Evolutionary conservation across 2,888 invertebrate genomes (phyloP), one percentile per base, ranked within the genome.

Genomic region (Ectropis crepuscularia): DNA sequence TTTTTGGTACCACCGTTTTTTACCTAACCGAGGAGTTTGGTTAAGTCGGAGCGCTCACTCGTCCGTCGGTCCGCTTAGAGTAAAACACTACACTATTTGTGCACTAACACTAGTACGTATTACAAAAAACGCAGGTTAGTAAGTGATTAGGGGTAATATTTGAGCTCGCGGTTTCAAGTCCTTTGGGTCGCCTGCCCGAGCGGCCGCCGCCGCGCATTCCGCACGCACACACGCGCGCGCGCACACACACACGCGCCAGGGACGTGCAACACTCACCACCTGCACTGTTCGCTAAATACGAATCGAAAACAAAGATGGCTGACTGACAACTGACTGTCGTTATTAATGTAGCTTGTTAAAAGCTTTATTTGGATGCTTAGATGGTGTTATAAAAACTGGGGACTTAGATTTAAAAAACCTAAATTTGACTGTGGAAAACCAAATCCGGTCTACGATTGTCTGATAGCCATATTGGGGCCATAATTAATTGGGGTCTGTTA

Each of bases 101-200:
- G 83, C 87, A 87, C 86, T 83, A 83, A 76, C 87, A 82, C 79
- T 71, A 78, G 81, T 81, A 75, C 74, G 75, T 78, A 75, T 73
- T 75, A 77, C 69, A 80, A 80, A 79, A n/a, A 79, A 78, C 76
- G 79, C 77, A 78, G 74, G 74, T 75, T 74, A 75, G 73, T 75
- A 71, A 67, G 70, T 73, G 71, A 72, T 67, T 70, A 67, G 69
- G 59, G 57, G 69, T 67, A 74, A 51, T 64, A 71, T 66, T 72
- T 73, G 80, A 80, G 80, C 79, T 76, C 73, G 75, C 76, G 76
- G 65, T 74, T n/a, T 71, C 72, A 71, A 74, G 75, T 75, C 71
- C 71, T 66, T 28, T 70, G 79, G 80, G 81, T 79, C 87, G 87
- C 87, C 84, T 87, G 84, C 86, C 86, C 83, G 80, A 75, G 68